Percentiles rank a stretch among this genome's conserved stretches.
These are phyloP conservation scores for Melangyna quadrimaculata DNA, from an alignment of 2,888 invertebrate genomes.

Conservation along the genomic window DNA sequence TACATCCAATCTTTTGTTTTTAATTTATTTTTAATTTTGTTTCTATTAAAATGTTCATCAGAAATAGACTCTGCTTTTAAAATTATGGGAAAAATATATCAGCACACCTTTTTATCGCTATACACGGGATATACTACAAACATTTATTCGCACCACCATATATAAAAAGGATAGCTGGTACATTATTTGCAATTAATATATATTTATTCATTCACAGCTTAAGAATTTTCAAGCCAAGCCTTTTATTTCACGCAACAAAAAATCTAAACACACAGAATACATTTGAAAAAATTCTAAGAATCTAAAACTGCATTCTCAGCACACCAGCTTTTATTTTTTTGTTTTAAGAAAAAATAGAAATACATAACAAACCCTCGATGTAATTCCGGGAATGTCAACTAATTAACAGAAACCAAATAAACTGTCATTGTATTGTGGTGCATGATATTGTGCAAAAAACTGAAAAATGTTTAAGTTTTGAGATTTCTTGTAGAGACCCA, in stretches of 20 bases:
- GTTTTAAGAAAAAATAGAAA: background rate
- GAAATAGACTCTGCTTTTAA: too few species aligned
- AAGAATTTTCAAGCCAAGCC: slow-evolving; percentile 14
- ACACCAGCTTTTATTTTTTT: background rate
- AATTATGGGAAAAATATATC: background rate
- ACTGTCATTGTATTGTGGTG: slow-evolving; percentile 36
- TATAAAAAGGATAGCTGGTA: background rate
- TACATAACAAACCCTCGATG: background rate
- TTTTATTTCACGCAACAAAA: slow-evolving; percentile 17
- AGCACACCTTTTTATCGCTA: background rate
- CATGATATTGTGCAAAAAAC: background rate
- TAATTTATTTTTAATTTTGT: background rate
- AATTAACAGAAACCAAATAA: slow-evolving; percentile 62
- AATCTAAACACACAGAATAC: background rate
- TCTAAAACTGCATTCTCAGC: slow-evolving; percentile 23
- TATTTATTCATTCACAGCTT: background rate
- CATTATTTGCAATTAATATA: background rate
- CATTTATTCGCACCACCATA: background rate
- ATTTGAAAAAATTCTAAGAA: slow-evolving; percentile 34
- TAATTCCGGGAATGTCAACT: slow-evolving; percentile 50
- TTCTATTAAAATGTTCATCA: background rate
- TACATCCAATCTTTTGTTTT: background rate
- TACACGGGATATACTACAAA: background rate
- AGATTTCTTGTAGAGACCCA: background rate
- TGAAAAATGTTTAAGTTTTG: background rate